Conservation (phyloP, 2,797 vertebrate species). For the Dromococcyx pavoninus region DNA sequence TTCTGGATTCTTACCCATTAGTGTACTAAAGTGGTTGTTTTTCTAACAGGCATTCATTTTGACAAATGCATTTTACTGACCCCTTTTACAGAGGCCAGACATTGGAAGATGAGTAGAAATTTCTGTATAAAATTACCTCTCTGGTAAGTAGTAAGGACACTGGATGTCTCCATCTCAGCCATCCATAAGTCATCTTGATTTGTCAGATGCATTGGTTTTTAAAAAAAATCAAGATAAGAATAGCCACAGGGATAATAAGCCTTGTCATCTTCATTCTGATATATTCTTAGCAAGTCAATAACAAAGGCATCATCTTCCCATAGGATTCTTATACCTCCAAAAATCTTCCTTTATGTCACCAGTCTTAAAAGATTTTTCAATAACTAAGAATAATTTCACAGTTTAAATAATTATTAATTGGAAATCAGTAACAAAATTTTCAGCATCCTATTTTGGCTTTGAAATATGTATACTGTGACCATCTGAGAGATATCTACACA, state of each 20-base stretch:
- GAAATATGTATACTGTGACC: not conserved
- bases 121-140: not conserved
- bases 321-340: not conserved
- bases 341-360: not conserved
- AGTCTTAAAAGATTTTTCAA: not conserved
- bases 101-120: not conserved
- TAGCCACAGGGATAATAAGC: not conserved
- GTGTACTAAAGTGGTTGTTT: not conserved
- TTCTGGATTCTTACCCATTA: slow-evolving; percentile 2
- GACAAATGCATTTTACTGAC: slow-evolving; percentile 6
- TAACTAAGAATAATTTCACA: not conserved
- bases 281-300: not conserved
- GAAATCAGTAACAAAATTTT: not conserved
- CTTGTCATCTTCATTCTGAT: not conserved
- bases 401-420: not conserved
- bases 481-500: not conserved
- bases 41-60: not conserved
- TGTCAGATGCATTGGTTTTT: not conserved
- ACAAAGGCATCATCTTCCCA: not conserved
- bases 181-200: not conserved
- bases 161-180: not conserved
- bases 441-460: not conserved
- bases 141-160: not conserved
- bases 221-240: not conserved
- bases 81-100: not conserved